Evolutionary conservation across 2,888 invertebrate genomes (phyloP).

Genomic region (Coecobrya sp.): DNA sequence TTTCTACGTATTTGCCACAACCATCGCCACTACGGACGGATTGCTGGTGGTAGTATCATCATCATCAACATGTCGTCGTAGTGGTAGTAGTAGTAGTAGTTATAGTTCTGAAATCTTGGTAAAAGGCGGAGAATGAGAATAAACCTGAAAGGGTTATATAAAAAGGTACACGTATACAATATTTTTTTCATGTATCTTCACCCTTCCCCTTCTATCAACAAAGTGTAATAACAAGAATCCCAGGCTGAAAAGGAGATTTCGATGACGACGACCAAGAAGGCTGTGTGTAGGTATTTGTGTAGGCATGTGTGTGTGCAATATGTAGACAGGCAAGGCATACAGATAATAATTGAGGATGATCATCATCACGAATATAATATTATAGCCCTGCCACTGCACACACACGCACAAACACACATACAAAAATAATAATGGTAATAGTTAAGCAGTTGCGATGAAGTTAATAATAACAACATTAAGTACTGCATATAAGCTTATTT

Average conservation of each 20-base stretch:
- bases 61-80: not conserved
- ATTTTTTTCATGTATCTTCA: slow-evolving; percentile 28
- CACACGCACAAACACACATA: not conserved
- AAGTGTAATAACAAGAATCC: slow-evolving; percentile 15
- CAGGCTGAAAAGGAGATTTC: slow-evolving; percentile 29
- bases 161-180: slow-evolving; percentile 19
- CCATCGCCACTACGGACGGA: not conserved
- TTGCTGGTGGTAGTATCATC: not conserved
- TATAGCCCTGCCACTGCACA: slow-evolving; percentile 7
- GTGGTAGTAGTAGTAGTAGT: too few relatives aligned
- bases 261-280: slow-evolving; percentile 15
- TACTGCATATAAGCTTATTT: not conserved
- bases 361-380: not conserved
- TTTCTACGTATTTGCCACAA: slow-evolving; percentile 5
- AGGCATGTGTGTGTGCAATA: not conserved
- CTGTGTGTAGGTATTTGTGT: not conserved
- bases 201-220: not conserved
- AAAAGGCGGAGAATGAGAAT: slow-evolving; percentile 32
- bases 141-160: not conserved
- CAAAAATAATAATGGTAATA: slow-evolving; percentile 10
- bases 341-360: not conserved
- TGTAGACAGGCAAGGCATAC: not conserved
- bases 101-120: not conserved
- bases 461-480: slow-evolving; percentile 30
- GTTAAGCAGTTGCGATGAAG: slow-evolving; percentile 28